phyloP scores from a whole-genome alignment of 2,888 invertebrate species.

The Masnerella sp. region DNA sequence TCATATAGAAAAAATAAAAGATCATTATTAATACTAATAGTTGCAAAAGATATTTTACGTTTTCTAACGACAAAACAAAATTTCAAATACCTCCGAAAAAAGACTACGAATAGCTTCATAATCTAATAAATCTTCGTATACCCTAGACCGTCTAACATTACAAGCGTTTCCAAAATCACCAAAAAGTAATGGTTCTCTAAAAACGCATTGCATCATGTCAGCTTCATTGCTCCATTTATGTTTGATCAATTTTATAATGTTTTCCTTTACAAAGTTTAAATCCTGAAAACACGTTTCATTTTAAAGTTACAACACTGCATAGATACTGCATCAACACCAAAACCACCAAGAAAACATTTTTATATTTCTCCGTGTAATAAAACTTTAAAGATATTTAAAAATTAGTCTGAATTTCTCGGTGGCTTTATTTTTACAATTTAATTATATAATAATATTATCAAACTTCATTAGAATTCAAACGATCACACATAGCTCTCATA shows the following conservation, averaged over 20 bases:
- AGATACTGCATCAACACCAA: too few relatives aligned
- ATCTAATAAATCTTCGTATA: constrained; percentile 93
- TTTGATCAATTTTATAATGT: constrained; percentile 82
- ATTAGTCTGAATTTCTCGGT: too few relatives aligned
- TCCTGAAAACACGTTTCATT: constrained; percentile 79
- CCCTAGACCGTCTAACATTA: constrained; percentile 87
- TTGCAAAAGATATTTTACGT: too few relatives aligned
- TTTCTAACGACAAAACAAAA: too few relatives aligned
- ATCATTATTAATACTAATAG: too few relatives aligned
- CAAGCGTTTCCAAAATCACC: constrained; percentile 93
- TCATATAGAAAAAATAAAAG: too few relatives aligned
- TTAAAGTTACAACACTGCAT: too few relatives aligned
- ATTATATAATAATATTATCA: background rate
- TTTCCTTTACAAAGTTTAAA: constrained; percentile 81
- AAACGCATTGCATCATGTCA: constrained; percentile 82
- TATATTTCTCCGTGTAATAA: too few relatives aligned
- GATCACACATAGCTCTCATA: constrained; percentile 90
- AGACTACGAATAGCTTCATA: constrained; percentile 92
- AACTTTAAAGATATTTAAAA: background rate
- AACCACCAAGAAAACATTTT: too few relatives aligned
- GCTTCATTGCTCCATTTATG: constrained; percentile 79
- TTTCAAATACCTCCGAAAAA: constrained; percentile 94
- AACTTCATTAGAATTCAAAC: constrained; percentile 85
- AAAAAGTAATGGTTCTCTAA: constrained; percentile 90
- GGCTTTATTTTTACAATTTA: too few relatives aligned